Evolutionary conservation across 2,113 vertebrate species (phyloP).

Genomic region (Delphinapterus leucas): DNA sequence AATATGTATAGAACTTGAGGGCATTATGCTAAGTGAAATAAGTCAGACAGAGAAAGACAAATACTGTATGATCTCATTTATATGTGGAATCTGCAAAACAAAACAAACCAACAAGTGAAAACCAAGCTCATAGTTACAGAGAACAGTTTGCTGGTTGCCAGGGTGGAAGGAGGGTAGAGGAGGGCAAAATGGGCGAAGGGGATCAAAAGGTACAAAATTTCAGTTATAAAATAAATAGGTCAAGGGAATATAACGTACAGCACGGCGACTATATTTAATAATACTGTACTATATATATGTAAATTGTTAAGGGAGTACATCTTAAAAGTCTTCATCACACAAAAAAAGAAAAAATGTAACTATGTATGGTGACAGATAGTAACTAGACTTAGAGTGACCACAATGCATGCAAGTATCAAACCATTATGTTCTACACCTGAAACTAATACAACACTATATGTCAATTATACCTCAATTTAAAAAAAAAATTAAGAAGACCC

Average conservation of each 20-base stretch:
- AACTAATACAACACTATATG: neutral
- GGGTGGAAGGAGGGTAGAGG: accelerated
- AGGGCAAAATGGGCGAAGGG: too few species aligned
- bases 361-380: neutral
- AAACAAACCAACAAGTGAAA: neutral
- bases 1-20: neutral
- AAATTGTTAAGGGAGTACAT: neutral
- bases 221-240: neutral
- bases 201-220: neutral
- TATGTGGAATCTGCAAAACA: neutral
- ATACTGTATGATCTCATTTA: neutral
- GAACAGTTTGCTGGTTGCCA: neutral
- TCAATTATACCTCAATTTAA: too few species aligned
- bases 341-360: neutral
- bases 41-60: neutral
- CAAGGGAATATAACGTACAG: neutral
- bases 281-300: neutral
- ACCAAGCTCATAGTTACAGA: neutral
- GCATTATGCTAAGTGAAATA: neutral
- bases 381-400: neutral
- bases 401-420: neutral
- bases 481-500: neutral
- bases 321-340: neutral
- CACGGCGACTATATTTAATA: neutral
- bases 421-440: too few species aligned